Evolutionary conservation across 2,113 vertebrate species (phyloP), one percentile per base, ranked within the genome.

Genomic region (Atherinomorus stipes): DNA sequence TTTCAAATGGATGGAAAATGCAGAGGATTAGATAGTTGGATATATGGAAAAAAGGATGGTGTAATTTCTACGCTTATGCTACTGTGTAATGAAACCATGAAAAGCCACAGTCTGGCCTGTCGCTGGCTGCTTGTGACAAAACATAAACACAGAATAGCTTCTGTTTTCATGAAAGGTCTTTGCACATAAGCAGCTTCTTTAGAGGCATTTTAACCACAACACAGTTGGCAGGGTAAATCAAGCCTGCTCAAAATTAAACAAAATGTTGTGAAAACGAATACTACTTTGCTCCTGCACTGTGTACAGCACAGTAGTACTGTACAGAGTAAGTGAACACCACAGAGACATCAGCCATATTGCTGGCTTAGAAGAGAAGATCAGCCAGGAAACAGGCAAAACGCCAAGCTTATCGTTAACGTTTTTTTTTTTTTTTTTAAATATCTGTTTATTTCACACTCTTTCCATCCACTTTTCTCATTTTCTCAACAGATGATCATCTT

Each of bases 281-380:
- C 78, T 85, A 82, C 85, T 87, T 81, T 45, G 65, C 70, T 83
- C 77, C 62, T 52, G 64, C 38, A 38, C 63, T 57, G 72, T 52
- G 58, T 76, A 56, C 65, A 84, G 78, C 79, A 62, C 60, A 57
- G 62, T 49, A 57, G 82, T 83, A 85, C 70, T 64, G 76, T 75
- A 74, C 83, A 53, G 71, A 67, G 74, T 71, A 37, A 74, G 83
- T 54, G 82, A 87, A 78, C 86, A 89, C 88, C 66, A 84, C 77
- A 81, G 84, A 91, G 83, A 89, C 85, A 64, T 66, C 49, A 75
- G 85, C 92, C 92, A 94, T 94, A 94, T 94, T 94, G 83, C 76
- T 71, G 85, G 92, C 90, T 93, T 89, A 90, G 75, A 70, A 85
- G 71, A 82, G 73, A 85, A 91, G 86, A 91, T 93, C 90, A 90